Conservation (phyloP, 2,888 invertebrate species). For the Parnassius orleans region DNA sequence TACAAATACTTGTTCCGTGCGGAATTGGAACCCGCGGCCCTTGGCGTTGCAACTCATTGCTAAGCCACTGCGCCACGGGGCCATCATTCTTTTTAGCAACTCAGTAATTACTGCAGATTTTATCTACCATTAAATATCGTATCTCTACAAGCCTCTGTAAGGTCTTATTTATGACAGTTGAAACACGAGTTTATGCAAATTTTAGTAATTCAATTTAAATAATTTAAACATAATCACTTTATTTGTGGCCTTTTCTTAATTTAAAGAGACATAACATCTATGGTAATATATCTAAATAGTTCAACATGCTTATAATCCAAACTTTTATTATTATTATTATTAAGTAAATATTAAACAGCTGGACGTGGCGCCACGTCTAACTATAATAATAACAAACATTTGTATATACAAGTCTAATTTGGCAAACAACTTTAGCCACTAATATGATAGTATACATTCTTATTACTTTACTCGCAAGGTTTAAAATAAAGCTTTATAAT, state of each 20-base stretch:
- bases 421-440: conserved; percentile 21
- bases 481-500: not conserved
- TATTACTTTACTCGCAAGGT: conserved; percentile 6
- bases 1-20: too few species aligned
- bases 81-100: not conserved
- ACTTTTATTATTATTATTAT: too few species aligned
- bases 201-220: conserved; percentile 15
- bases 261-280: too few species aligned
- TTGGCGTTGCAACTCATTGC: too few species aligned
- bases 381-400: conserved; percentile 44
- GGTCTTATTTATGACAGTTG: conserved; percentile 9
- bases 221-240: conserved; percentile 26
- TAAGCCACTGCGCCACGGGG: too few species aligned
- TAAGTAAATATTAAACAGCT: not conserved
- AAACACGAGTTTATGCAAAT: conserved; percentile 19
- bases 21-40: too few species aligned
- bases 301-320: too few species aligned
- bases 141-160: not conserved
- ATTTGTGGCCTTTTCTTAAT: conserved; percentile 4
- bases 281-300: too few species aligned
- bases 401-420: conserved; percentile 31
- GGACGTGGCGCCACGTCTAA: conserved; percentile 38
- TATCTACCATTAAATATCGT: not conserved
- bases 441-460: conserved; percentile 21
- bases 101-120: not conserved